These are phyloP conservation scores for Motacilla tschutschensis DNA, from an alignment of 2,113 vertebrate genomes.

Conservation along the genomic window DNA sequence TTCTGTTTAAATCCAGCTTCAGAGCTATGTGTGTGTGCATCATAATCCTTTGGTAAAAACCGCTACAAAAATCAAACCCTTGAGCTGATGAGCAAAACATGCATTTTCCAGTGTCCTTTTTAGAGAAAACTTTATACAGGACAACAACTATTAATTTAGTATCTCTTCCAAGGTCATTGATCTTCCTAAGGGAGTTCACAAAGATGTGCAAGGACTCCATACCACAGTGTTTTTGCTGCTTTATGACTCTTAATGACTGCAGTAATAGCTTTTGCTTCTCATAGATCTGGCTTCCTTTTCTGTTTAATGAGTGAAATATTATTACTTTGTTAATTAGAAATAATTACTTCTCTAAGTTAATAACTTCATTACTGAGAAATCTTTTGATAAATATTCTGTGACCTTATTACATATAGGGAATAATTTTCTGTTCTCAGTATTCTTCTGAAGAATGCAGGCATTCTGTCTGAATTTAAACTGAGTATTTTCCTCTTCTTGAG, in stretches of 20 bases:
- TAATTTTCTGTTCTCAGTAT: neutral
- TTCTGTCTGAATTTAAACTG: neutral
- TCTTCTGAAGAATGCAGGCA: constrained; percentile 27
- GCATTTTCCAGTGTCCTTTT: neutral
- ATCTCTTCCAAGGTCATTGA: neutral
- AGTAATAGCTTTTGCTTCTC: neutral
- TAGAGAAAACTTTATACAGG: neutral
- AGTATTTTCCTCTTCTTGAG: neutral
- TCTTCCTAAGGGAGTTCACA: constrained; percentile 10
- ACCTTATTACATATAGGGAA: neutral
- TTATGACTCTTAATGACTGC: neutral
- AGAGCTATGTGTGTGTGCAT: neutral
- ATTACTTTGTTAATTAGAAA: constrained; percentile 40
- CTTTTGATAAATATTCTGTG: constrained; percentile 41
- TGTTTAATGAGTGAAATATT: constrained; percentile 19
- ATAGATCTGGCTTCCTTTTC: neutral
- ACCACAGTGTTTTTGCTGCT: neutral
- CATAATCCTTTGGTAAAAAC: neutral
- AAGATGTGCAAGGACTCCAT: constrained; percentile 6
- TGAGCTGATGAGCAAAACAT: neutral
- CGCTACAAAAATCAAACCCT: neutral
- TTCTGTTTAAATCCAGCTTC: constrained; percentile 47
- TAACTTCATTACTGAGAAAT: constrained; percentile 7
- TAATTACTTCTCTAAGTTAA: constrained; percentile 7
- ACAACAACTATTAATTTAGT: neutral